Evolutionary conservation across 2,888 invertebrate genomes (phyloP), one percentile per base, ranked within the genome.

Genomic region (Ormyrus labotus): DNA sequence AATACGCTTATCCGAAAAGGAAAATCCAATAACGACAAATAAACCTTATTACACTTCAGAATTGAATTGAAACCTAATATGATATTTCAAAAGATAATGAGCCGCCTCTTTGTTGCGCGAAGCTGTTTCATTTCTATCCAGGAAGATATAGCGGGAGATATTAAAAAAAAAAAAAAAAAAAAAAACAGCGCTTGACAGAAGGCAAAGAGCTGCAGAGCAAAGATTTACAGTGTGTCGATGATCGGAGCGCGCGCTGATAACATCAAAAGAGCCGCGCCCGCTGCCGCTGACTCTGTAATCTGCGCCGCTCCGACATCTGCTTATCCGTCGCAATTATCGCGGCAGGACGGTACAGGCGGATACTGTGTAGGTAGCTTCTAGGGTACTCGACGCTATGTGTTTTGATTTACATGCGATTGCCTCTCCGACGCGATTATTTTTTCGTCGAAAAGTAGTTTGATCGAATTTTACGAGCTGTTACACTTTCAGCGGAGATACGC

Each of bases 291-390:
- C 75, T 70, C 71, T 82, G 81, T 82, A 84, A 85, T 84, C 83
- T 82, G 64, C 73, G 80, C 77, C 47, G 65, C 55, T 48, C 76
- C 82, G 83, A 86, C 86, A 86, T 86, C 86, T 85, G 86, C 83
- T 86, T 86, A 85, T 84, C 84, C 82, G 81, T 45, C 64, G 63
- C 71, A 83, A 81, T 85, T 84, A 85, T 84, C 84, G 48, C 8
- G 70, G 78, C 75, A 69, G 63, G 34, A 34, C 34, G 34, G 34
- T 34, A 4, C 34, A 34, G 34, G 34, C 34, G 34, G 34, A 34
- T 4, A 34, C 34, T 34, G 34, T 4, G 34, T 34, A 34, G 34
- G 34, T 34, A 4, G 34, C 34, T 34, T 34, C 34, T 34, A 4
- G 34, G 34, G 34, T 34, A 3, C 34, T 34, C 34, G 34, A 34